Conservation (phyloP, 64 coral and sea anemone genomes). For the Actinia tenebrosa region DNA sequence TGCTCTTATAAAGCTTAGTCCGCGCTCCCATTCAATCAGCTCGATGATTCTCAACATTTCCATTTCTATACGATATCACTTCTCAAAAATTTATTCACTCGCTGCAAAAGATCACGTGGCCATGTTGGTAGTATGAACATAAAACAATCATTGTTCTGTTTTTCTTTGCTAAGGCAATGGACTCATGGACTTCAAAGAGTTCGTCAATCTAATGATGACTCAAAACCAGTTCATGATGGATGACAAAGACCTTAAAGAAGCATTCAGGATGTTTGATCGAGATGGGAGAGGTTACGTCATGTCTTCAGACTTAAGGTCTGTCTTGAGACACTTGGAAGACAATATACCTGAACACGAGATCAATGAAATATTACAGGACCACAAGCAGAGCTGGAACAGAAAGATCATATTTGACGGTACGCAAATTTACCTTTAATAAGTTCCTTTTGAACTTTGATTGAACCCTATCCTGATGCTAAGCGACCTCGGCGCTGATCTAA, state of each 20-base stretch:
- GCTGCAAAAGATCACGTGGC: no score
- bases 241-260: slow-evolving; percentile 46
- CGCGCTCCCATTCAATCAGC: no score
- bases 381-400: slow-evolving; percentile 54
- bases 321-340: slow-evolving; percentile 41
- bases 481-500: background rate
- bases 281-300: slow-evolving; percentile 51
- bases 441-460: background rate
- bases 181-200: slow-evolving; percentile 68
- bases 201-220: slow-evolving; percentile 50
- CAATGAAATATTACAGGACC: slow-evolving; percentile 62
- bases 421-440: background rate
- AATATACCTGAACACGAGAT: slow-evolving; percentile 63
- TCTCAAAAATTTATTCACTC: no score
- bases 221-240: slow-evolving; percentile 63
- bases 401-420: slow-evolving; percentile 59
- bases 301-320: slow-evolving; percentile 41
- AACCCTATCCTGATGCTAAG: background rate
- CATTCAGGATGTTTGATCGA: slow-evolving; percentile 57
- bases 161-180: slow-evolving; percentile 23
- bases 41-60: no score
- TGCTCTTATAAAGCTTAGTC: background rate
- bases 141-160: background rate
- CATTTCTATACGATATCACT: no score
- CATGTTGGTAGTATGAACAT: no score